Evolutionary conservation across 2,888 invertebrate species (phyloP).

Genomic region (Bombylius discolor): DNA sequence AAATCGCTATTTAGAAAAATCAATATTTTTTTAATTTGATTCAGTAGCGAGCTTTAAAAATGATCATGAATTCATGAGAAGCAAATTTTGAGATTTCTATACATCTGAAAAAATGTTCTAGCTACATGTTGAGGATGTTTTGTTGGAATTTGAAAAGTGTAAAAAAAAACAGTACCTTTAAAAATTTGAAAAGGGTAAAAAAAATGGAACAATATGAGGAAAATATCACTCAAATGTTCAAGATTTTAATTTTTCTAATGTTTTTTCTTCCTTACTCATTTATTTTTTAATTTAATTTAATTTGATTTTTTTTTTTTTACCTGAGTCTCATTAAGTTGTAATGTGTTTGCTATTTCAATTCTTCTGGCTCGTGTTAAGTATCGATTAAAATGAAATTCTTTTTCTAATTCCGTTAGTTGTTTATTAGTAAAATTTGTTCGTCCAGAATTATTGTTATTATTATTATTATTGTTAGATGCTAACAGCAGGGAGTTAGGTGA

Average conservation of each 20-base stretch:
- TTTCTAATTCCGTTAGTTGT: slow-evolving; percentile 96
- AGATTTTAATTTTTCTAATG: too few species aligned
- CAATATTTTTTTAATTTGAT: too few species aligned
- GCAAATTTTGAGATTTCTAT: too few species aligned
- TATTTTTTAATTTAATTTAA: not conserved
- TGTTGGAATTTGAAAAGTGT: not conserved
- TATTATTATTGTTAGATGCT: slow-evolving; percentile 33
- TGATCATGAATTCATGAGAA: too few species aligned
- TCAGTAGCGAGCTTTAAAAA: too few species aligned
- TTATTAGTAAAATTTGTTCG: slow-evolving; percentile 99
- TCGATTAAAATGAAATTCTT: slow-evolving; percentile 99
- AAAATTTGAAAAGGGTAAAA: too few species aligned
- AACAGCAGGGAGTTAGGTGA: slow-evolving; percentile 23
- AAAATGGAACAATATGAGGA: too few species aligned
- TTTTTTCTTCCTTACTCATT: too few species aligned
- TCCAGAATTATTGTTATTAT: slow-evolving; percentile 66
- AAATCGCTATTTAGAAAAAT: not conserved
- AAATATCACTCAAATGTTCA: too few species aligned
- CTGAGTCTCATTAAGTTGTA: slow-evolving; percentile 95
- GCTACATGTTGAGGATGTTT: not conserved
- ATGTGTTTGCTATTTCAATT: slow-evolving; percentile 93
- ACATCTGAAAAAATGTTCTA: too few species aligned
- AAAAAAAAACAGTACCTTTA: too few species aligned
- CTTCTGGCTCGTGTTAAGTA: slow-evolving; percentile 92
- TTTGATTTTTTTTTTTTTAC: slow-evolving; percentile 19